Evolutionary conservation across 2,113 vertebrate species (phyloP).

Genomic region (Eublepharis macularius): DNA sequence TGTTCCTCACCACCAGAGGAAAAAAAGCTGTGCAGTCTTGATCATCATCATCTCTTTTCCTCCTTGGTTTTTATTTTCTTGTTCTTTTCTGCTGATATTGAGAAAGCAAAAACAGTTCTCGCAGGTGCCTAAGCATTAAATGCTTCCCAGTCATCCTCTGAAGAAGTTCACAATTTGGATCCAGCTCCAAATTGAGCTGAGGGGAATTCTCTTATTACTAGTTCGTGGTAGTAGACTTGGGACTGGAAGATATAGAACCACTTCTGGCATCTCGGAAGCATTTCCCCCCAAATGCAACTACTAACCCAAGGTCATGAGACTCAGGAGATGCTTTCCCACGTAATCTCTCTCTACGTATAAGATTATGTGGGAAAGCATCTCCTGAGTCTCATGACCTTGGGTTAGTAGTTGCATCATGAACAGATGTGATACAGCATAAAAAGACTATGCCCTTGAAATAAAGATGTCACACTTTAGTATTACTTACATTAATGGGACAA

Average conservation of each 20-base stretch:
- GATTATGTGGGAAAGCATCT: neutral
- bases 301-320: neutral
- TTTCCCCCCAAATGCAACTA: neutral
- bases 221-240: neutral
- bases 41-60: no score
- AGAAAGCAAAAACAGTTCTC: no score
- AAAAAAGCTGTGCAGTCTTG: no score
- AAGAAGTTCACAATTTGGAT: no score
- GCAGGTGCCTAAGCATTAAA: no score
- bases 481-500: neutral
- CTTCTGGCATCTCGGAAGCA: neutral
- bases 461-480: neutral
- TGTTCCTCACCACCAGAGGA: no score
- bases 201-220: no score
- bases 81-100: no score
- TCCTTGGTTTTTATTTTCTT: no score
- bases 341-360: no score
- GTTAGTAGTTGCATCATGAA: neutral
- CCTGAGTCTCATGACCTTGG: neutral
- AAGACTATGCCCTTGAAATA: neutral
- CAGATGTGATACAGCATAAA: neutral
- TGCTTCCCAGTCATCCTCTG: no score
- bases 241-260: neutral
- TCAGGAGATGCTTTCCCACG: neutral
- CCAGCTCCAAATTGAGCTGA: no score